phyloP scores from a whole-genome alignment of 2,113 vertebrate species.

The Enhydra lutris region DNA sequence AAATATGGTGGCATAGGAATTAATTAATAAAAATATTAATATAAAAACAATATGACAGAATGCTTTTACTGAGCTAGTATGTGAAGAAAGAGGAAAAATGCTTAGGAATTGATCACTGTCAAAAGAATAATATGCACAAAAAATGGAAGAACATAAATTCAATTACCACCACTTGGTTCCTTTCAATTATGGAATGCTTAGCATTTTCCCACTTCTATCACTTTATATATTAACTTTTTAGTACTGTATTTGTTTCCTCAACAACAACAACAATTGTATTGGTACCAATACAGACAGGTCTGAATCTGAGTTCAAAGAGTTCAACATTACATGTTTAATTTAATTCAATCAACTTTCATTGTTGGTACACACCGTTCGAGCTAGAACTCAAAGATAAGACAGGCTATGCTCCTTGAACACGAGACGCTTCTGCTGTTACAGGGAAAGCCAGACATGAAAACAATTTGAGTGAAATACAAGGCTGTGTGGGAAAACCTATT shows the following conservation, averaged over 20 bases:
- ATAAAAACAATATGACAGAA: neutral
- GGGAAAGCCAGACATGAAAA: neutral
- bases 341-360: neutral
- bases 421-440: neutral
- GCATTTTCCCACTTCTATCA: neutral
- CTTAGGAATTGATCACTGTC: neutral
- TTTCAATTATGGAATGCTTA: neutral
- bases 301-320: neutral
- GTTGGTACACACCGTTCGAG: neutral
- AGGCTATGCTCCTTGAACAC: neutral
- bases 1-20: neutral
- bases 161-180: neutral
- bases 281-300: neutral
- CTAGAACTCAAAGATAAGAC: neutral
- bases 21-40: neutral
- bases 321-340: neutral
- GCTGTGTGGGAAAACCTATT: neutral
- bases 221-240: neutral
- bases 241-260: neutral
- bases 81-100: neutral
- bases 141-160: neutral
- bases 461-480: neutral
- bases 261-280: neutral
- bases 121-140: neutral
- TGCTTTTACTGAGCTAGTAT: neutral